Base-by-base conservation (phyloP, 2,113 vertebrate genomes). In the Stegastes partitus region DNA sequence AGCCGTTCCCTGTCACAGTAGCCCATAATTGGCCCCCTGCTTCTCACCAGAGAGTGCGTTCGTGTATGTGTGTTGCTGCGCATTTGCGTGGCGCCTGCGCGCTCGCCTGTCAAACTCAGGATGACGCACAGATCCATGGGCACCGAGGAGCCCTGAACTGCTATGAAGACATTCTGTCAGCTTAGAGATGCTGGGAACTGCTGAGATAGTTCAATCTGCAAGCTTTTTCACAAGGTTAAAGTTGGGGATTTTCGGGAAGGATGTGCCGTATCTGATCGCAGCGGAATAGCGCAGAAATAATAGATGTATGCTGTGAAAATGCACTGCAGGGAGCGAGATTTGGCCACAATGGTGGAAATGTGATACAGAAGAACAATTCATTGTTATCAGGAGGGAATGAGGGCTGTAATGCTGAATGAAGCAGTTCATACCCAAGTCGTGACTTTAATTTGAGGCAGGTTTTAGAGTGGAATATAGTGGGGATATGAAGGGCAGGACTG, bases 11-110 rank as follows among this genome's bases (percentile, higher is more conserved):
- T 90, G 91, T 92, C 91, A 91, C 80, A 67, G 55, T 61, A 71
- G 66, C 81, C 73, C 79, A 81, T 93, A 93, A 93, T 93, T 93
- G 91, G 90, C 85, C 85, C 79, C 77, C 72, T 83, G 85, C 82
- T 85, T 90, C 74, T 68, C 79, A 65, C 65, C 65, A 74, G 50
- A 81, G 72, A 63, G 39, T n/a, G 55, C n/a, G 28, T 19, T 21
- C 11, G 23, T 73, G 28, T 73, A 9, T 82, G 83, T 86, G 74
- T 67, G 79, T 69, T 58, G 31, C 44, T 7, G 44, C 18, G n/a
- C 44, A 1, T 23, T 49, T 2, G 42, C 22, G 80, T 71, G 26
- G 79, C 39, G 58, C 67, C 68, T 73, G 71, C 45, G 31, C 58
- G 3, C 49, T 67, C 22, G 56, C 74, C 81, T 89, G 88, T 91